These are phyloP conservation scores for Congeria kusceri DNA, from an alignment of 2,888 invertebrate genomes.

Conservation along the genomic window DNA sequence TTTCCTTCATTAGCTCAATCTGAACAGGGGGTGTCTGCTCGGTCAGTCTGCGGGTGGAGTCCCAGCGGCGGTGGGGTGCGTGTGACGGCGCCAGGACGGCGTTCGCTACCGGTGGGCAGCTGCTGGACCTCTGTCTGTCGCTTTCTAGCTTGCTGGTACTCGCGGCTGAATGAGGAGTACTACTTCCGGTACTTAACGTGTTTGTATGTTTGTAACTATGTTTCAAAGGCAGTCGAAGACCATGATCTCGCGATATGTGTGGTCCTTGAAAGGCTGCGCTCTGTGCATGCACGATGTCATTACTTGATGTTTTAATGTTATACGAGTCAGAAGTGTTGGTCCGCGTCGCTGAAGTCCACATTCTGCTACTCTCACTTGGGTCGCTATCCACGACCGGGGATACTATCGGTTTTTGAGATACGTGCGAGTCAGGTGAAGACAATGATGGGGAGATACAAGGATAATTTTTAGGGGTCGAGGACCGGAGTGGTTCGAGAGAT, in stretches of 20 bases:
- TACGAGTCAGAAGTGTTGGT: background rate
- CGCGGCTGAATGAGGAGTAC: background rate
- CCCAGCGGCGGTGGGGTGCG: background rate
- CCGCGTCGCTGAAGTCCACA: background rate
- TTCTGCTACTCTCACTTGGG: too few relatives aligned
- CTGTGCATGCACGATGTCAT: constrained; percentile 24
- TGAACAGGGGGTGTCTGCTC: constrained; percentile 1
- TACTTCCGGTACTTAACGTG: background rate
- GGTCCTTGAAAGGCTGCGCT: background rate
- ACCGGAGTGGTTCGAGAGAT: constrained; percentile 24
- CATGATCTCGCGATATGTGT: background rate
- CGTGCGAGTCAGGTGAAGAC: background rate
- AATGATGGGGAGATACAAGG: constrained; percentile 37
- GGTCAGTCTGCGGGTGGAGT: background rate
- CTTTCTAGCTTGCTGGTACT: background rate
- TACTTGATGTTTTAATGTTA: background rate
- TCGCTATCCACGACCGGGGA: constrained; percentile 4
- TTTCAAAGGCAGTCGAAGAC: constrained; percentile 55
- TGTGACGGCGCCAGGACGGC: background rate
- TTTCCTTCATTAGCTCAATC: constrained; percentile 54
- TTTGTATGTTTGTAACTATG: constrained; percentile 52
- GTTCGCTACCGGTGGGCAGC: constrained; percentile 52
- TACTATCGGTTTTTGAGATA: background rate
- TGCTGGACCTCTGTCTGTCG: constrained; percentile 44
- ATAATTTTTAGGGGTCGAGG: constrained; percentile 43